Conservation (phyloP, 1,140 invertebrate species). For the Planococcus citri region DNA sequence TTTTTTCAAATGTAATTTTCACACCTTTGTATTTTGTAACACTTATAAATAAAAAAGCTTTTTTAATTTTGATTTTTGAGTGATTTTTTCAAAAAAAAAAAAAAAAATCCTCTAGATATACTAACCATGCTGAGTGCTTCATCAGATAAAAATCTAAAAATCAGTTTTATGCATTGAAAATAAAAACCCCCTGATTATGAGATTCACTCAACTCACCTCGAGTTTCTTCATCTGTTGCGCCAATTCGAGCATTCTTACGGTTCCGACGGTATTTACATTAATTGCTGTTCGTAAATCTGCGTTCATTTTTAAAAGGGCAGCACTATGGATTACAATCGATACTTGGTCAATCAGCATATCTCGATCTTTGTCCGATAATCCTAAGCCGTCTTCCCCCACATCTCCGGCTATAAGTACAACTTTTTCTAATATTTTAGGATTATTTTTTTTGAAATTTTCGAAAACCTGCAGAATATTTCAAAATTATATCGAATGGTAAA, state of each 20-base stretch:
- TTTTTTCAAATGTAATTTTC: too few relatives aligned
- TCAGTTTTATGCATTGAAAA: too few relatives aligned
- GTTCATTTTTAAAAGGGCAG: slow-evolving; percentile 68
- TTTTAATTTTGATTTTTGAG: too few relatives aligned
- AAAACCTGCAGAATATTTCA: slow-evolving; percentile 45
- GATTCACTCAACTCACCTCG: slow-evolving; percentile 36
- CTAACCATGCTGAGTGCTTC: too few relatives aligned
- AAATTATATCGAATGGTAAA: too few relatives aligned
- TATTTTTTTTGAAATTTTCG: slow-evolving; percentile 48
- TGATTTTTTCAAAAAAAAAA: too few relatives aligned
- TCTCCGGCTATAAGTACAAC: slow-evolving; percentile 64
- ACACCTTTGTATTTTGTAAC: too few relatives aligned
- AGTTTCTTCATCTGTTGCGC: slow-evolving; percentile 53
- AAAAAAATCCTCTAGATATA: too few relatives aligned
- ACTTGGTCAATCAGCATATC: slow-evolving; percentile 44
- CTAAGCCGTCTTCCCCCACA: slow-evolving; percentile 43
- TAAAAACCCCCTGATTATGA: too few relatives aligned
- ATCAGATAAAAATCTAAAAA: too few relatives aligned
- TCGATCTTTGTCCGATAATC: slow-evolving; percentile 42
- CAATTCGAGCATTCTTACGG: slow-evolving; percentile 47
- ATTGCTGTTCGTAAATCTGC: slow-evolving; percentile 56
- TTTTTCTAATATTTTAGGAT: slow-evolving; percentile 54
- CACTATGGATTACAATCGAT: slow-evolving; percentile 78
- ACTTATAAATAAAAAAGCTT: too few relatives aligned
- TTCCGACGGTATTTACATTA: slow-evolving; percentile 59